Percentiles rank a stretch among this genome's conserved stretches.
Evolutionary conservation across 2,797 vertebrate genomes (phyloP).

Genomic region (Australoheros facetus): DNA sequence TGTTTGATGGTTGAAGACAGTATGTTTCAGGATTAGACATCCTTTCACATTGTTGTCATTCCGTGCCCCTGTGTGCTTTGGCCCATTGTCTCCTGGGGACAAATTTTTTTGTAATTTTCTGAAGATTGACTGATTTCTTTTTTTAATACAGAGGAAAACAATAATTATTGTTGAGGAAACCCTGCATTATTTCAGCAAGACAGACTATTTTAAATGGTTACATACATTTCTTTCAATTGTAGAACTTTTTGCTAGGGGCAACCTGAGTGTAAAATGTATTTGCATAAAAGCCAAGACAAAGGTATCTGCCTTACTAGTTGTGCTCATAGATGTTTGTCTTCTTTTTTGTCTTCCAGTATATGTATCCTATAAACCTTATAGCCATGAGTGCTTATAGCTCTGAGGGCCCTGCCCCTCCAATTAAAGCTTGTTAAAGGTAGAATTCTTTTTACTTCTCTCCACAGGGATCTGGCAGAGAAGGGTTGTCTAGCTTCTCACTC

Average conservation of each 20-base stretch:
- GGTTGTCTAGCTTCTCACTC: constrained; percentile 75
- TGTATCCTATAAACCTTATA: constrained; percentile 66
- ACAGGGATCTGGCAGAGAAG: constrained; percentile 67
- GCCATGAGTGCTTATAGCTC: constrained; percentile 67
- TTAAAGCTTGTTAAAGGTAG: constrained; percentile 80
- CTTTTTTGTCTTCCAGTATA: constrained; percentile 12
- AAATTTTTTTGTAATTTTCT: neutral
- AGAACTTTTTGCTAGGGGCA: neutral
- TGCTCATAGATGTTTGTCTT: constrained; percentile 8
- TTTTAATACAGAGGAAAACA: neutral
- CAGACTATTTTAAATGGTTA: constrained; percentile 3
- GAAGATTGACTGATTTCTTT: neutral
- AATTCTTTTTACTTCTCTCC: constrained; percentile 73
- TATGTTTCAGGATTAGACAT: constrained; percentile 17
- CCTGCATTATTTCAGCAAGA: neutral
- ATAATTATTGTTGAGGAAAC: neutral
- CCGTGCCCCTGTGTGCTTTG: neutral
- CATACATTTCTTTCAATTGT: constrained; percentile 1
- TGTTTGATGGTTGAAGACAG: constrained; percentile 45
- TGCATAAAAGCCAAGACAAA: neutral
- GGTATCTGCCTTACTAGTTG: constrained; percentile 6
- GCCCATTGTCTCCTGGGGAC: neutral
- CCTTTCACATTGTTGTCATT: constrained; percentile 19
- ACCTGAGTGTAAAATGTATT: constrained; percentile 1
- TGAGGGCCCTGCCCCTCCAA: constrained; percentile 78